Conservation (phyloP, 2,888 invertebrate species). For the Tachystola acroxantha region DNA sequence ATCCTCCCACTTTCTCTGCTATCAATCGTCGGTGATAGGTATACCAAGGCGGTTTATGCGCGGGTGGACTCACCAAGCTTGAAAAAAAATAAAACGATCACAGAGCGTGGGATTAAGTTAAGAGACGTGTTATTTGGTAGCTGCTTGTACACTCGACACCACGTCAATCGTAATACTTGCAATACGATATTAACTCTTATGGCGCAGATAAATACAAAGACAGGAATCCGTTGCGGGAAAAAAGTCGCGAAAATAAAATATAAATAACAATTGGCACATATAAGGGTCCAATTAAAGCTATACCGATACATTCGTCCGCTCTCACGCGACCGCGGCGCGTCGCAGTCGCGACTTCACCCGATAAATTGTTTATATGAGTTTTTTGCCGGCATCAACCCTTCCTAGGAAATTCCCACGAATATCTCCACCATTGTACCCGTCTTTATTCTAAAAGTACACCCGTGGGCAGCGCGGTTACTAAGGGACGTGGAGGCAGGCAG, state of each 20-base stretch:
- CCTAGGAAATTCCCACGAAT: conserved; percentile 41
- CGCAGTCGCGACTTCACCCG: conserved; percentile 13
- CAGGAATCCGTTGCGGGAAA: conserved; percentile 1
- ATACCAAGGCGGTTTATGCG: too few relatives aligned
- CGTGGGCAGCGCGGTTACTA: too few relatives aligned
- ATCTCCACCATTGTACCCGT: conserved; percentile 25
- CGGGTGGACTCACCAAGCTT: too few relatives aligned
- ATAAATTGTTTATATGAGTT: conserved; percentile 13
- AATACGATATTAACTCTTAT: too few relatives aligned
- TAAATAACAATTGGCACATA: conserved; percentile 8
- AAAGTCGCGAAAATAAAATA: background rate
- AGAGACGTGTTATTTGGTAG: too few relatives aligned
- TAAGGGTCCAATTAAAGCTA: conserved; percentile 33
- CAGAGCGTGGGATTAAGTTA: too few relatives aligned
- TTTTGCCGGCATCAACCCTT: conserved; percentile 38
- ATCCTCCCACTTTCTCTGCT: too few relatives aligned
- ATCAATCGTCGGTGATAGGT: too few relatives aligned
- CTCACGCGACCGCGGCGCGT: conserved; percentile 33
- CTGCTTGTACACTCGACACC: too few relatives aligned
- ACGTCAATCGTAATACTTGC: too few relatives aligned
- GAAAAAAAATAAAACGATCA: too few relatives aligned
- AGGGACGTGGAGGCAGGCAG: too few relatives aligned
- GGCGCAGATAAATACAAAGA: conserved; percentile 3
- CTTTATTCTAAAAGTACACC: conserved; percentile 17
- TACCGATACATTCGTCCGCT: conserved; percentile 22